A percentile compares a stretch with the other conserved stretches of the same genome.
These are phyloP conservation scores for Heloderma charlesbogerti DNA, from an alignment of 2,113 vertebrate species.

Conservation along the genomic window DNA sequence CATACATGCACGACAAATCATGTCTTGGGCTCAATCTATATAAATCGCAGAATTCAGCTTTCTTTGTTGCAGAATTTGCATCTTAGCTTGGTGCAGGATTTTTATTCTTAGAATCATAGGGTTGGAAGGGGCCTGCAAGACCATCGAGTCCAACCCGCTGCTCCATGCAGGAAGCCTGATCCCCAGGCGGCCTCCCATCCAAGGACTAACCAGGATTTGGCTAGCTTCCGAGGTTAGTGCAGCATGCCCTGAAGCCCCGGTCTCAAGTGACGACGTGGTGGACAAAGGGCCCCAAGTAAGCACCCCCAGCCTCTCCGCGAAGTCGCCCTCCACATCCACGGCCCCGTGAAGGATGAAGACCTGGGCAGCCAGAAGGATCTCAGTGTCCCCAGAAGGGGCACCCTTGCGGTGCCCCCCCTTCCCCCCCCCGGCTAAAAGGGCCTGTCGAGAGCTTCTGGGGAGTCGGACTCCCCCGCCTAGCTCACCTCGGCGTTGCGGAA, in stretches of 20 bases:
- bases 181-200: too few relatives aligned
- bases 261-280: too few relatives aligned
- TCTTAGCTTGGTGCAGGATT: not conserved
- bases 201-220: too few relatives aligned
- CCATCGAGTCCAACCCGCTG: too few relatives aligned
- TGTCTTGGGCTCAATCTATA: too few relatives aligned
- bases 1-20: too few relatives aligned
- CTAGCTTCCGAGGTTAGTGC: too few relatives aligned
- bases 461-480: not conserved
- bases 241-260: not conserved
- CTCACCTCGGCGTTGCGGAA: conserved; percentile 97
- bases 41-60: not conserved
- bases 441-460: not conserved
- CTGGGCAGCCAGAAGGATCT: not conserved
- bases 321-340: not conserved
- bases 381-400: not conserved
- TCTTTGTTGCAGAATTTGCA: not conserved
- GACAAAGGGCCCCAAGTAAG: not conserved
- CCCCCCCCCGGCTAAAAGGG: not conserved
- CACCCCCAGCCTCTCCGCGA: not conserved
- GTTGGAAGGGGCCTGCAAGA: too few relatives aligned
- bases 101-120: too few relatives aligned
- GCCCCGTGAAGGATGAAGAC: not conserved
- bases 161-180: too few relatives aligned
- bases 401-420: not conserved